Base-by-base conservation (phyloP, 2,888 invertebrate genomes). In the Boloria euphrosyne region DNA sequence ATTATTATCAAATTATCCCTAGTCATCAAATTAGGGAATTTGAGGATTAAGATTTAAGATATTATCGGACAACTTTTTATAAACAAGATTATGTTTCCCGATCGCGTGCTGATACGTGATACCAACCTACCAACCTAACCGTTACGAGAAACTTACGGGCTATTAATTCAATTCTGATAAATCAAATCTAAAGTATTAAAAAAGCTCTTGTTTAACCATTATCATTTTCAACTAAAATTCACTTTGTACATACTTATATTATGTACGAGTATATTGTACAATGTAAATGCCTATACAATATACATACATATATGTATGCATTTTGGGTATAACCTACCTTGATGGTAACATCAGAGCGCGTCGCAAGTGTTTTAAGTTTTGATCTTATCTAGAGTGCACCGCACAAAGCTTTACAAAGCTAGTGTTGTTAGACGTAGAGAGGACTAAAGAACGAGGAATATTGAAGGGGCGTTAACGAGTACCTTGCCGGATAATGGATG, bases 341-440 rank as follows among this genome's bases (percentile, higher is more conserved):
- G 14, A 7, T 13, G 31, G 17, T 46, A 14, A 17, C 13, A 14
- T 38, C 6, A 38, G 18, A 58, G 4, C 22, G 31, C 13, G n/a
- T 47, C 3, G 16, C 47, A 59, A 49, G 31, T 49, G 38, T 49
- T 59, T 38, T 50, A 59, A 59, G 49, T 38, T 59, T 59, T 46
- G 16, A 38, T 17, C 31, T 59, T 14, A 59, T 50, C 49, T 59
- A 31, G 17, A 59, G 59, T 50, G 59, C 38, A 31, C 18, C 17
- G 59, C 14, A 49, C 38, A 59, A 17, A 49, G 38, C 49, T 49
- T 17, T 38, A 59, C 18, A 59, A 59, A 59, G 59, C 59, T 59
- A 59, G 49, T 59, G 59, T 59, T 59, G 49, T 59, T 59, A 50
- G 59, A 59, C 38, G 31, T 31, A 46, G 27, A 57, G 49, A 59